Evolutionary conservation across 2,888 invertebrate species (phyloP).

Genomic region (Labia minor): DNA sequence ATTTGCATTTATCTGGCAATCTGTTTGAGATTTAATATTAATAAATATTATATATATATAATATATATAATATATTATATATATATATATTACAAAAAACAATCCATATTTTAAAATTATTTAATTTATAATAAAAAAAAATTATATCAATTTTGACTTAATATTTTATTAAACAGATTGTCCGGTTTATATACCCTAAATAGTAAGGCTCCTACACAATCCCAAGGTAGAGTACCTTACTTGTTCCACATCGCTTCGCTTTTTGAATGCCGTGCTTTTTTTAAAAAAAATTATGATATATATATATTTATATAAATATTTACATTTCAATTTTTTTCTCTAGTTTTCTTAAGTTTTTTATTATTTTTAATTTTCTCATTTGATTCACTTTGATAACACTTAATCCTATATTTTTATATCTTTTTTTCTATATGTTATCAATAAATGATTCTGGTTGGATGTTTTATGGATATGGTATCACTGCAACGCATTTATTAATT

Average conservation of each 20-base stretch:
- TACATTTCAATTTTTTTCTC: background rate
- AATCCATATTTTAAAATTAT: constrained; percentile 21
- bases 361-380: background rate
- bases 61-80: too few species aligned
- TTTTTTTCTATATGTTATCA: background rate
- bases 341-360: background rate
- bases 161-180: background rate
- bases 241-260: constrained; percentile 2
- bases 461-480: background rate
- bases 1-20: constrained; percentile 30
- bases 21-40: constrained; percentile 32
- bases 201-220: constrained; percentile 8
- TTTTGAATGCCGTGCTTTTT: constrained; percentile 1
- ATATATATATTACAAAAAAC: too few species aligned
- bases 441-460: background rate
- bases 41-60: too few species aligned
- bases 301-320: background rate
- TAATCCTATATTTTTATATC: background rate
- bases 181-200: background rate
- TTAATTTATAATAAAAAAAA: constrained; percentile 23
- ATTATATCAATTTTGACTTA: too few species aligned
- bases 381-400: background rate
- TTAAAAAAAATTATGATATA: background rate
- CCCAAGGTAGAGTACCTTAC: constrained; percentile 13
- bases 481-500: background rate